Conservation (phyloP, 2,113 vertebrate genomes). For the Pungitius pungitius region DNA sequence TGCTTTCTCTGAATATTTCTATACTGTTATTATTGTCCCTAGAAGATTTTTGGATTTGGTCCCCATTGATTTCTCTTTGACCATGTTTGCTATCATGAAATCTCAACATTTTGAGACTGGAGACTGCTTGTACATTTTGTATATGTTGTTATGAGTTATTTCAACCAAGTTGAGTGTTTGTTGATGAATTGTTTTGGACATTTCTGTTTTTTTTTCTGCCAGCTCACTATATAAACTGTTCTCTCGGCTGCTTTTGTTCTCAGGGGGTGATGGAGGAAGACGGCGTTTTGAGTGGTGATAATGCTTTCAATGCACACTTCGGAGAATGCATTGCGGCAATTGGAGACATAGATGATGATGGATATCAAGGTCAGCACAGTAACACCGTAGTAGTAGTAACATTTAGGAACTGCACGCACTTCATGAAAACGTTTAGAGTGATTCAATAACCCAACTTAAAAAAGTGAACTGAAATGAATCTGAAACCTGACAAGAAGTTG, state of each 20-base stretch:
- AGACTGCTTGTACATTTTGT: conserved; percentile 45
- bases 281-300: conserved; percentile 82
- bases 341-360: conserved; percentile 93
- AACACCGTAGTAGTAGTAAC: not conserved
- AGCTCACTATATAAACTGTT: conserved; percentile 15
- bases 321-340: conserved; percentile 91
- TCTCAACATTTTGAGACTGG: conserved; percentile 13
- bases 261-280: conserved; percentile 94
- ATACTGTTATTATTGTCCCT: not conserved
- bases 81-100: conserved; percentile 27
- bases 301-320: conserved; percentile 92
- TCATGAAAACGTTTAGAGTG: not conserved
- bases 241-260: conserved; percentile 54
- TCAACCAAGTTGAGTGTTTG: conserved; percentile 2
- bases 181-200: conserved; percentile 18
- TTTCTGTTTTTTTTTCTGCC: conserved; percentile 7
- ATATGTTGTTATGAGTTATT: conserved; percentile 18
- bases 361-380: conserved; percentile 87
- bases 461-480: conserved; percentile 1
- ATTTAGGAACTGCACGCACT: not conserved
- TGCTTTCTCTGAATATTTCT: not conserved
- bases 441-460: conserved; percentile 4
- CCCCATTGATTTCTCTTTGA: conserved; percentile 24
- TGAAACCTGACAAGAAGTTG: conserved; percentile 1
- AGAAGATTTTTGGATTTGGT: not conserved